phyloP scores from a whole-genome alignment of 1,140 invertebrate genomes.

The Caenorhabditis tropicalis region DNA sequence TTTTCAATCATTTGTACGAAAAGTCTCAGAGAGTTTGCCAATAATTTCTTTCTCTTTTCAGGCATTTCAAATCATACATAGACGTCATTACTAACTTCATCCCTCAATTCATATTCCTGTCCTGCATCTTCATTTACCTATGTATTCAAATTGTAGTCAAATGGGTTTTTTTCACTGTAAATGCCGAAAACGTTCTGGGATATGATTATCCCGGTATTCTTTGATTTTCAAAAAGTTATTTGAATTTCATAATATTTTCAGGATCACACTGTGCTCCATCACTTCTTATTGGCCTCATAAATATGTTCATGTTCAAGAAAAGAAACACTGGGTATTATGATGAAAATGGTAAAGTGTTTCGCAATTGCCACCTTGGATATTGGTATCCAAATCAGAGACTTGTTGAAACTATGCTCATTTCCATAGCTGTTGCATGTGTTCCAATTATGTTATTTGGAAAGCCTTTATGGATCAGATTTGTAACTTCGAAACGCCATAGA shows the following conservation, averaged over 20 bases:
- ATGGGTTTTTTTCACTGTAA: slow-evolving; percentile 81
- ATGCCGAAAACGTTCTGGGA: slow-evolving; percentile 70
- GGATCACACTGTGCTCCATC: slow-evolving; percentile 76
- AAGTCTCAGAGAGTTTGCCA: slow-evolving; percentile 66
- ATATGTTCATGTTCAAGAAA: slow-evolving; percentile 77
- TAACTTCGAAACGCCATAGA: not conserved
- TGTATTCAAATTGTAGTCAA: slow-evolving; percentile 87
- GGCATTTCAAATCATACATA: slow-evolving; percentile 70
- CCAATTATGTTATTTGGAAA: slow-evolving; percentile 91
- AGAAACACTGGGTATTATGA: slow-evolving; percentile 62
- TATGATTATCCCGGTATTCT: slow-evolving; percentile 52
- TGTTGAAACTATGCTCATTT: slow-evolving; percentile 81
- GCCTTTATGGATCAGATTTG: slow-evolving; percentile 74
- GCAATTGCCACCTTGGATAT: slow-evolving; percentile 63
- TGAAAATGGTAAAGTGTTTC: slow-evolving; percentile 58
- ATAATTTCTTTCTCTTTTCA: slow-evolving; percentile 1
- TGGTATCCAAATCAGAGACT: slow-evolving; percentile 73
- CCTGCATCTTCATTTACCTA: slow-evolving; percentile 90
- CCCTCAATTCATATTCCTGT: slow-evolving; percentile 89
- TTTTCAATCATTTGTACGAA: slow-evolving; percentile 89
- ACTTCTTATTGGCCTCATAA: slow-evolving; percentile 77
- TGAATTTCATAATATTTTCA: slow-evolving; percentile 51
- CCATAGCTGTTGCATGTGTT: slow-evolving; percentile 82
- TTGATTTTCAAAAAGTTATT: not conserved
- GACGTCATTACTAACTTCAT: slow-evolving; percentile 80